Conservation (phyloP, 2,797 vertebrate species). For the Chelonia mydas region DNA sequence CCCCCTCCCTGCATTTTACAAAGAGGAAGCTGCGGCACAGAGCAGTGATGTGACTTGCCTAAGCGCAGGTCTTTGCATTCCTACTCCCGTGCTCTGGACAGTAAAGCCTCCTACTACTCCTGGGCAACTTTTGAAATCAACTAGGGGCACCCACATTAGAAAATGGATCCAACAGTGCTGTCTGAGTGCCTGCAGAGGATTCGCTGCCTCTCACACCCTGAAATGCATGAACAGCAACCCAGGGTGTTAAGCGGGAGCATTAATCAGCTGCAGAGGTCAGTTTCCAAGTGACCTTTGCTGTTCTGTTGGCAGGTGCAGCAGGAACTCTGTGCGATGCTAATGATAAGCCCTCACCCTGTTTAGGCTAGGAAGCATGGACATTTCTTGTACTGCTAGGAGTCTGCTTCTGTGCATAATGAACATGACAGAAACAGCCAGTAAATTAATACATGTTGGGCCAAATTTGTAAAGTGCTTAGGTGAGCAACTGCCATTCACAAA, state of each 20-base stretch:
- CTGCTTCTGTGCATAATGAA: not conserved
- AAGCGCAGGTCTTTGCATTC: not conserved
- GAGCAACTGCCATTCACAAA: not conserved
- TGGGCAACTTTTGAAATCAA: not conserved
- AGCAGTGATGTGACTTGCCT: not conserved
- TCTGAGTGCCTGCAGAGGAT: not conserved
- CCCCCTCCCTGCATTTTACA: not conserved
- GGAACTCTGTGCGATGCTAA: not conserved
- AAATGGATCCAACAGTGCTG: not conserved
- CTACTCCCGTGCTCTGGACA: not conserved
- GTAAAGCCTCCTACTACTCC: not conserved
- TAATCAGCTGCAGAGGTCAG: constrained; percentile 16
- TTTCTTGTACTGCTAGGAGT: not conserved
- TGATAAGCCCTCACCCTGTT: constrained; percentile 20
- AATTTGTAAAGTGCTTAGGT: not conserved
- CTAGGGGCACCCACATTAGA: not conserved
- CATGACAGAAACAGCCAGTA: not conserved
- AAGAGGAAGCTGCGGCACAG: not conserved
- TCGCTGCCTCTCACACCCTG: not conserved
- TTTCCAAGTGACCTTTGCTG: not conserved
- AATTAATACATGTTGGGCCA: not conserved
- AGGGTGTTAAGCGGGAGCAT: not conserved
- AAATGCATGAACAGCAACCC: not conserved
- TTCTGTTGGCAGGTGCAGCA: not conserved
- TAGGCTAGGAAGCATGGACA: not conserved